Evolutionary conservation across 2,113 vertebrate genomes (phyloP).

Genomic region (Prionailurus bengalensis): DNA sequence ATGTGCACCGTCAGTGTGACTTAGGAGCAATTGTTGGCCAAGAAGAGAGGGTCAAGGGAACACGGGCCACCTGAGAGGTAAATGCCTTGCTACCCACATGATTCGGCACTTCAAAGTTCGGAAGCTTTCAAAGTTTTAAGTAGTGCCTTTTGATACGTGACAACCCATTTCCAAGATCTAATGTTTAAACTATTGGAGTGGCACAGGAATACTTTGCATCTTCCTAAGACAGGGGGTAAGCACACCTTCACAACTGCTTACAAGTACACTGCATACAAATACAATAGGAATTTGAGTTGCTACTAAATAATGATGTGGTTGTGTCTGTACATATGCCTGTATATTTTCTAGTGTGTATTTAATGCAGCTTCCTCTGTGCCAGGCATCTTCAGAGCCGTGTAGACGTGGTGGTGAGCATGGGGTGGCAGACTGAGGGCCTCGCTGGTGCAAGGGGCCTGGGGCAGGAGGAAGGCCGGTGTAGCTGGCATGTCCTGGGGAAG

Average conservation of each 20-base stretch:
- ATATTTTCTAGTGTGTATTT: neutral
- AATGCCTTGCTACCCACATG: neutral
- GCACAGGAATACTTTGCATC: neutral
- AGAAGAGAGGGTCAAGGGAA: neutral
- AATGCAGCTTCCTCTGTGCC: neutral
- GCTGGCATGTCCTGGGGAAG: neutral
- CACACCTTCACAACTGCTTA: neutral
- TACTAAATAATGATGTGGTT: neutral
- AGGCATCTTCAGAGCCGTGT: neutral
- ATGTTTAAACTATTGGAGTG: neutral
- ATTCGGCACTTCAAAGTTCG: neutral
- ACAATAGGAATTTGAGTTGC: neutral
- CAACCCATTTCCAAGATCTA: neutral
- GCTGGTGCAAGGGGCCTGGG: neutral
- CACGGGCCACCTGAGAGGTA: neutral
- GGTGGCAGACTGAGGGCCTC: neutral
- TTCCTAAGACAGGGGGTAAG: neutral
- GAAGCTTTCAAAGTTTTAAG: neutral
- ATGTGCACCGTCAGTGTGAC: fast-evolving
- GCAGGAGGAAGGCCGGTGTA: neutral
- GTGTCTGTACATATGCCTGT: neutral
- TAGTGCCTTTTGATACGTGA: neutral
- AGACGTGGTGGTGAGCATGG: neutral
- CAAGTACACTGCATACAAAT: fast-evolving
- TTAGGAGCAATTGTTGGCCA: neutral